Conservation (phyloP, 1,140 invertebrate genomes). For the Spodoptera frugiperda region DNA sequence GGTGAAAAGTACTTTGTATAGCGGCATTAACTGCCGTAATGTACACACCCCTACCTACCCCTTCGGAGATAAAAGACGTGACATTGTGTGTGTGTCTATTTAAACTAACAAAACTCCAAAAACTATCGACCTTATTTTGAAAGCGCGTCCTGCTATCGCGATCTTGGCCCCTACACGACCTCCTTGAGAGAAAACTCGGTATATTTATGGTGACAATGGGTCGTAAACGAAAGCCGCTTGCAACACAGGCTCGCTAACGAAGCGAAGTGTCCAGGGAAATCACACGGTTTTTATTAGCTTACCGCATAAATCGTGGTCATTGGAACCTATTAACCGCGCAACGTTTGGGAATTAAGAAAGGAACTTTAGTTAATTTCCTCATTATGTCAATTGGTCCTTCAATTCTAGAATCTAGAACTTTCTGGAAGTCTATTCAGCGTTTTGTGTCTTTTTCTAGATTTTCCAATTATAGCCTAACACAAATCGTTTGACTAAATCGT, state of each 20-base stretch:
- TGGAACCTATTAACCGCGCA: slow-evolving; percentile 42
- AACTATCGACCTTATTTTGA: background rate
- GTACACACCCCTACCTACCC: too few species aligned
- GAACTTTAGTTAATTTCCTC: background rate
- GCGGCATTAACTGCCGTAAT: too few species aligned
- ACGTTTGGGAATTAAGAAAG: slow-evolving; percentile 42
- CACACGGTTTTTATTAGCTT: slow-evolving; percentile 53
- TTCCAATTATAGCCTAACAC: too few species aligned
- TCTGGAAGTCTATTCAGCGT: too few species aligned
- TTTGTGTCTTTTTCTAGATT: too few species aligned
- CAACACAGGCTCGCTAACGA: slow-evolving; percentile 46
- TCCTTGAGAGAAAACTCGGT: slow-evolving; percentile 40
- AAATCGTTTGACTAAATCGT: too few species aligned
- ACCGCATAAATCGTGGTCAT: slow-evolving; percentile 53
- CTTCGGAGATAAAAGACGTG: too few species aligned
- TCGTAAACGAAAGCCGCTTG: slow-evolving; percentile 53
- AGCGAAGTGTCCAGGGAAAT: slow-evolving; percentile 56
- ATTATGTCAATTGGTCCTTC: background rate
- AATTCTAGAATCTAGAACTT: too few species aligned
- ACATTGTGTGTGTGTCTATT: too few species aligned
- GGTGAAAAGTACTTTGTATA: too few species aligned
- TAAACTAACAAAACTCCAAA: too few species aligned
- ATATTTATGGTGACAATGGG: slow-evolving; percentile 53
- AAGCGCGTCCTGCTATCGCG: slow-evolving; percentile 6
- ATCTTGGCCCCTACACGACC: slow-evolving; percentile 30